Evolutionary conservation across 2,113 vertebrate species (phyloP).

Genomic region (Brevimyrus niger): DNA sequence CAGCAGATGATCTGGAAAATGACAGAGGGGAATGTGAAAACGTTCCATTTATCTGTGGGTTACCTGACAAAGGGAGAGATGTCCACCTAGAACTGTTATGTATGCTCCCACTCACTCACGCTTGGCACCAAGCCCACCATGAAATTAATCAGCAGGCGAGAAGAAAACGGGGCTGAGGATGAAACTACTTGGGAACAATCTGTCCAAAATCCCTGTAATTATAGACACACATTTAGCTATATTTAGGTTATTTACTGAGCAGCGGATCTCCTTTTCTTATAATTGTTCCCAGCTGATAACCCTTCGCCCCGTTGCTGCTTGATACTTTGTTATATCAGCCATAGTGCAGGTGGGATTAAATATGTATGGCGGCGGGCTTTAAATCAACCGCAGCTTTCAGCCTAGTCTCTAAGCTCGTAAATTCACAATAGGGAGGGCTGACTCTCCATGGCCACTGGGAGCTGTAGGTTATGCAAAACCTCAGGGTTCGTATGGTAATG

Average conservation of each 20-base stretch:
- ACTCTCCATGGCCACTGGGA: neutral
- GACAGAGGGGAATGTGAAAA: neutral
- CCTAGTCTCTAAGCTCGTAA: neutral
- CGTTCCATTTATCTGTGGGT: neutral
- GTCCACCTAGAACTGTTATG: neutral
- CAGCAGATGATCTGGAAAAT: neutral
- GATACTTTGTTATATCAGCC: neutral
- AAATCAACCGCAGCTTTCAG: neutral
- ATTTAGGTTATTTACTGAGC: neutral
- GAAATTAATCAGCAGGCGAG: neutral
- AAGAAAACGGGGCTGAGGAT: neutral
- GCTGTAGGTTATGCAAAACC: neutral
- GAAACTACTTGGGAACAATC: neutral
- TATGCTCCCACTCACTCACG: neutral
- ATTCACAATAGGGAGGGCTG: neutral
- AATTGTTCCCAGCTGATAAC: neutral
- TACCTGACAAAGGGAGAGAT: neutral
- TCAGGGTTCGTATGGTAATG: neutral
- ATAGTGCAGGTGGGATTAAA: neutral
- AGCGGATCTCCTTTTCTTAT: neutral
- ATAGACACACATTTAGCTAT: neutral
- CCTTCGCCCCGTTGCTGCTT: neutral
- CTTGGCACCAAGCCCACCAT: neutral
- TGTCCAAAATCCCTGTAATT: neutral
- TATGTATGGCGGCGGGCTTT: neutral